Conservation (phyloP, 2,113 vertebrate species). For the Marmota flaviventris region DNA sequence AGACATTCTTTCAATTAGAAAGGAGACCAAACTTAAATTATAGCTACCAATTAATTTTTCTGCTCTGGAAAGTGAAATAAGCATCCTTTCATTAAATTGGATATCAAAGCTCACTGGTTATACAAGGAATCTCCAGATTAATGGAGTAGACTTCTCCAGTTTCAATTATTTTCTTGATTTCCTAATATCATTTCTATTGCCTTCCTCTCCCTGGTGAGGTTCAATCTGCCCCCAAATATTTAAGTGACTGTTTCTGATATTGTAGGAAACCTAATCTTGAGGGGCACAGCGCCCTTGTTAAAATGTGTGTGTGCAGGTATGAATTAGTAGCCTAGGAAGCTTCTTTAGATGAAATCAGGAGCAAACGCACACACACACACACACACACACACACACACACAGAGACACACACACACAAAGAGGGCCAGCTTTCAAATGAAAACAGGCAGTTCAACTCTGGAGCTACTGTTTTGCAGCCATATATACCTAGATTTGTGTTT, state of each 20-base stretch:
- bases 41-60: constrained; percentile 83
- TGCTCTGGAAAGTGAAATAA: constrained; percentile 79
- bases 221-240: neutral
- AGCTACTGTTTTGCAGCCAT: neutral
- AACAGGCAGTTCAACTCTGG: neutral
- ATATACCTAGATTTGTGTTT: neutral
- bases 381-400: no score
- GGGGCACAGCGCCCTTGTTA: neutral
- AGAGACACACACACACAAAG: neutral
- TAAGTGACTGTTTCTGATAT: neutral
- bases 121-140: constrained; percentile 74
- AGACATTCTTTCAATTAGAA: constrained; percentile 81
- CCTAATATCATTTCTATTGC: constrained; percentile 28
- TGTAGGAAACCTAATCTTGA: neutral
- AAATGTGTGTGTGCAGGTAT: neutral
- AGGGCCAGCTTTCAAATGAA: neutral
- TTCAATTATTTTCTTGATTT: constrained; percentile 77
- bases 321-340: neutral
- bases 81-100: constrained; percentile 80
- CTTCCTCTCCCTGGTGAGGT: constrained; percentile 21
- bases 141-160: constrained; percentile 70
- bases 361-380: no score
- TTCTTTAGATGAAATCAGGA: constrained; percentile 43
- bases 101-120: constrained; percentile 77
- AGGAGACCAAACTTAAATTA: constrained; percentile 79